Evolutionary conservation across 2,797 vertebrate genomes (phyloP).

Genomic region (Carcharodon carcharias): DNA sequence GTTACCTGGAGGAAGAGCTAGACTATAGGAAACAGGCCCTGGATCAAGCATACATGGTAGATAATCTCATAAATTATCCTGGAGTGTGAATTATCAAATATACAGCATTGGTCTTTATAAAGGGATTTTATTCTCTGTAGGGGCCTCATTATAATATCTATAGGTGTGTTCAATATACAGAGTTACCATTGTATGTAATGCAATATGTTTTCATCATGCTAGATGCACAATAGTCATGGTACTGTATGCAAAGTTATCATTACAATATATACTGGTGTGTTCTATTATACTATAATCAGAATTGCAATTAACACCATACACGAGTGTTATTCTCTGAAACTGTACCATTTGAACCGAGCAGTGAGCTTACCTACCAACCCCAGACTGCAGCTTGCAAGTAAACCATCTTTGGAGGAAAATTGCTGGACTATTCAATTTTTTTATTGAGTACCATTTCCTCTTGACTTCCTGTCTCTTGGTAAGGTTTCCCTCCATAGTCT

Average conservation of each 20-base stretch:
- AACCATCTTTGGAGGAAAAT: neutral
- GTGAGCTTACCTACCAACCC: neutral
- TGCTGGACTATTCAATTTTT: neutral
- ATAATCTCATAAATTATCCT: conserved; percentile 19
- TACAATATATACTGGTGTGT: neutral
- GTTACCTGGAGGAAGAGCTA: conserved; percentile 92
- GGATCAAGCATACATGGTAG: conserved; percentile 95
- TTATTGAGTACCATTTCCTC: neutral
- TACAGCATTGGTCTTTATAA: neutral
- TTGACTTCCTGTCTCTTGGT: neutral
- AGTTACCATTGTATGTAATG: neutral
- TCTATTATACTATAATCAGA: neutral
- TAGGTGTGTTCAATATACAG: neutral
- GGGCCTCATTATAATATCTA: neutral
- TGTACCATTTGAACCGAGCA: neutral
- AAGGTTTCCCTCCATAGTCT: no score
- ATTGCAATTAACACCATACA: neutral
- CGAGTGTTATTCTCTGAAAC: neutral
- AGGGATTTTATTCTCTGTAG: neutral
- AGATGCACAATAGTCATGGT: neutral
- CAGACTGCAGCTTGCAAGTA: neutral
- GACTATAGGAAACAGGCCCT: conserved; percentile 96
- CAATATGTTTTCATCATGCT: neutral
- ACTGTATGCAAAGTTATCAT: neutral
- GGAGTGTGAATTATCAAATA: neutral